These are phyloP conservation scores for Strix uralensis DNA, from an alignment of 2,113 vertebrate species.

Conservation along the genomic window DNA sequence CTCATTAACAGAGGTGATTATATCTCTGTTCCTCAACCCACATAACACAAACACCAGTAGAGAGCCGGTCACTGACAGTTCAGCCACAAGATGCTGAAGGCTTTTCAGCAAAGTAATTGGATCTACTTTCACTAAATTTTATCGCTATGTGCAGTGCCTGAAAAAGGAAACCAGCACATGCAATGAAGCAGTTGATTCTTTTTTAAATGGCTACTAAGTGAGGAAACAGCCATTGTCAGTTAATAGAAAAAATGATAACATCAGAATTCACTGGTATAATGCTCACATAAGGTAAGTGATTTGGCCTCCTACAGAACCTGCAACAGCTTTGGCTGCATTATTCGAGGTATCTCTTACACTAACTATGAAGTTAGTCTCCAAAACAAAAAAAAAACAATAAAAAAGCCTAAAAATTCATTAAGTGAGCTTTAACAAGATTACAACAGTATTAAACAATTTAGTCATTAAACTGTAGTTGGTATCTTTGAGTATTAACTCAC, in stretches of 20 bases:
- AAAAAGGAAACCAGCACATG: not conserved
- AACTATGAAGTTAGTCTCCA: not conserved
- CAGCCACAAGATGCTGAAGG: not conserved
- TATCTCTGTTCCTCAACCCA: not conserved
- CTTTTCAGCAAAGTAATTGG: not conserved
- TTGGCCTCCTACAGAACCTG: not conserved
- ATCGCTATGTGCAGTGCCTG: fast-evolving
- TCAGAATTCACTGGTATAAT: not conserved
- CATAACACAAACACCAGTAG: not conserved
- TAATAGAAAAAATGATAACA: not conserved
- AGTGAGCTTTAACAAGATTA: not conserved
- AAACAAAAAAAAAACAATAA: not conserved
- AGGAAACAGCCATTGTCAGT: not conserved
- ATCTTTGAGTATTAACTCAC: not conserved
- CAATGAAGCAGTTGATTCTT: not conserved
- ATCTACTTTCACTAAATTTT: not conserved
- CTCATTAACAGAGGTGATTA: not conserved
- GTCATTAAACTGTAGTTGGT: not conserved
- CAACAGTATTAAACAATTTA: not conserved
- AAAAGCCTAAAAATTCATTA: not conserved
- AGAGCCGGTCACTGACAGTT: not conserved
- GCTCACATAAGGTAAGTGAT: not conserved
- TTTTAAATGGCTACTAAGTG: not conserved
- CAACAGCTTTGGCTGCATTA: not conserved
- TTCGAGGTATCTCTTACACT: not conserved